Evolutionary conservation across 2,888 invertebrate genomes (phyloP).

Genomic region (Drosophila peninsularis): DNA sequence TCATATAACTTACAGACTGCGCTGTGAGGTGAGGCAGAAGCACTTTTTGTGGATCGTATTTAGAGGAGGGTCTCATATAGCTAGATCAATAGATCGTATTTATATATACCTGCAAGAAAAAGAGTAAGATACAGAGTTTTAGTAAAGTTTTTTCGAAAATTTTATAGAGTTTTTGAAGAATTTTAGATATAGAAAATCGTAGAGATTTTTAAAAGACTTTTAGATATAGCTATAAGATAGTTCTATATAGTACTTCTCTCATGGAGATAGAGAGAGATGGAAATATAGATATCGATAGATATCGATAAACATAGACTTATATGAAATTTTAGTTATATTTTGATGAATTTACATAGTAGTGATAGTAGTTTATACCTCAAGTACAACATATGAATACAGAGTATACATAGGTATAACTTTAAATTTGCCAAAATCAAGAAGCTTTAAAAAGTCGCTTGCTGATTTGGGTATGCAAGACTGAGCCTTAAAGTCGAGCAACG

Average conservation of each 20-base stretch:
- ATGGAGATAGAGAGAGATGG: too few relatives aligned
- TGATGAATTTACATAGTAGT: too few relatives aligned
- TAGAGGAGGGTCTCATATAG: neutral
- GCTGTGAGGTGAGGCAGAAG: neutral
- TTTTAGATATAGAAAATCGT: too few relatives aligned
- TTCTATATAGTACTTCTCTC: too few relatives aligned
- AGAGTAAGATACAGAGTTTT: neutral
- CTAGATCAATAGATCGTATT: neutral
- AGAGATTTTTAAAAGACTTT: too few relatives aligned
- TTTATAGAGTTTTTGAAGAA: too few relatives aligned
- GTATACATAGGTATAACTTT: too few relatives aligned
- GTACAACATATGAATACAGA: neutral
- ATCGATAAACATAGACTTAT: too few relatives aligned
- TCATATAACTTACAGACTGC: neutral
- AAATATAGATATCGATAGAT: too few relatives aligned
- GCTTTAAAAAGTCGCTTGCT: neutral
- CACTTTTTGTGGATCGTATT: neutral
- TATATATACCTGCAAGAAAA: neutral
- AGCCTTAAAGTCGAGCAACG: conserved; percentile 16
- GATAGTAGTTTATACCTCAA: too few relatives aligned
- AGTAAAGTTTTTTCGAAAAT: neutral
- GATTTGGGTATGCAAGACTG: conserved; percentile 1
- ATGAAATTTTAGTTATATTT: too few relatives aligned
- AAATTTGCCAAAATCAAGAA: neutral
- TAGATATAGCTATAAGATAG: too few relatives aligned